A percentile compares a stretch with the other conserved stretches of the same genome.
phyloP scores from a whole-genome alignment of 2,888 invertebrate species.

The Biston betularia region DNA sequence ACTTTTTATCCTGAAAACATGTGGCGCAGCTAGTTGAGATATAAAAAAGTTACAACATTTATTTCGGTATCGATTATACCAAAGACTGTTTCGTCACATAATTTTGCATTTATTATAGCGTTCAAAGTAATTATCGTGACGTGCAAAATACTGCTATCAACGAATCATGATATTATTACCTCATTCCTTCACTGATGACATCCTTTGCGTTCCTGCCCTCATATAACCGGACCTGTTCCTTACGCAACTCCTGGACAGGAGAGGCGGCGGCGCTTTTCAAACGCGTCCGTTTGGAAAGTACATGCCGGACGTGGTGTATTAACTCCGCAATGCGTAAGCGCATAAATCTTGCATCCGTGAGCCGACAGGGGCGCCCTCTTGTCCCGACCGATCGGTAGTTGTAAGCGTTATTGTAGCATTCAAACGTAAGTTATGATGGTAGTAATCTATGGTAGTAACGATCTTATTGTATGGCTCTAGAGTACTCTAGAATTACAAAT shows the following conservation, averaged over 20 bases:
- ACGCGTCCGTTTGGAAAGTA: conserved; percentile 48
- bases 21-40: no score
- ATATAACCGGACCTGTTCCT: conserved; percentile 35
- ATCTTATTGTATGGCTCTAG: conserved; percentile 5
- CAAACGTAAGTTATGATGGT: conserved; percentile 12
- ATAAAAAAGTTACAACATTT: no score
- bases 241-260: conserved; percentile 47
- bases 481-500: background rate
- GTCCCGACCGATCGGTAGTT: conserved; percentile 48
- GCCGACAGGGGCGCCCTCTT: conserved; percentile 56
- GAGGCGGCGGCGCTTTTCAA: conserved; percentile 63
- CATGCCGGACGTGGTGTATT: conserved; percentile 64
- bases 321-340: conserved; percentile 57
- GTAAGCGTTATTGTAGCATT: conserved; percentile 29
- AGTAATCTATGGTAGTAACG: conserved; percentile 21
- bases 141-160: conserved; percentile 4
- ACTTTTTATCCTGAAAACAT: no score
- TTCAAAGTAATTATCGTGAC: no score
- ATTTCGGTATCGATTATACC: no score
- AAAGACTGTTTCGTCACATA: no score
- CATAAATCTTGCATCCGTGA: conserved; percentile 64
- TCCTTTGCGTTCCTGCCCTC: conserved; percentile 6
- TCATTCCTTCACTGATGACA: conserved; percentile 11
- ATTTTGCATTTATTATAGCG: no score
- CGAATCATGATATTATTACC: background rate